Evolutionary conservation across 1,140 invertebrate species (phyloP).

Genomic region (Semibalanus balanoides): DNA sequence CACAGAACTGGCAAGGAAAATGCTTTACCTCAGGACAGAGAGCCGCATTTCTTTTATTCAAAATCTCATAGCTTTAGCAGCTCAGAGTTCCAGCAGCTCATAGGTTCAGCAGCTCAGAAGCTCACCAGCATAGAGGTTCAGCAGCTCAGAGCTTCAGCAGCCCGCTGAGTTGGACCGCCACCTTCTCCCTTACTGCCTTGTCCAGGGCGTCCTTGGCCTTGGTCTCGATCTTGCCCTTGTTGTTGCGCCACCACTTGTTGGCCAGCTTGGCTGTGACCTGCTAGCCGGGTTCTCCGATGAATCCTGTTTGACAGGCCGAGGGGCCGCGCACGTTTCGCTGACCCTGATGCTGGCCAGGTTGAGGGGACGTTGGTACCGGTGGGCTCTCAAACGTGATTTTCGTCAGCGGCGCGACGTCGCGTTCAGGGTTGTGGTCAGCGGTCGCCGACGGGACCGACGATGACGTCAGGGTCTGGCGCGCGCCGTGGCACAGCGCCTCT

Average conservation of each 20-base stretch:
- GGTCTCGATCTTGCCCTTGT: background rate
- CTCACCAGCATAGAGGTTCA: too few relatives aligned
- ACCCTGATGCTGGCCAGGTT: background rate
- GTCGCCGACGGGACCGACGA: background rate
- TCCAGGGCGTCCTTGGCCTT: background rate
- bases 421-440: background rate
- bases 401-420: background rate
- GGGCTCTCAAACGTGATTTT: background rate
- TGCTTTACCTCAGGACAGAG: too few relatives aligned
- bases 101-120: too few relatives aligned
- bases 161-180: background rate
- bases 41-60: too few relatives aligned
- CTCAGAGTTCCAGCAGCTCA: too few relatives aligned
- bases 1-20: too few relatives aligned
- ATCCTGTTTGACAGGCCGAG: background rate
- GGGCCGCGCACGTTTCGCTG: background rate
- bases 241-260: background rate
- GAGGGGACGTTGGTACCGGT: background rate
- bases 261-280: background rate
- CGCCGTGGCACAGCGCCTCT: background rate
- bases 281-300: background rate
- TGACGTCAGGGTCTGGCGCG: background rate
- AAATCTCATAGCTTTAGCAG: too few relatives aligned
- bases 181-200: background rate
- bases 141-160: too few relatives aligned